Conservation (phyloP, 2,113 vertebrate genomes). For the Nannobrachium achirus region DNA sequence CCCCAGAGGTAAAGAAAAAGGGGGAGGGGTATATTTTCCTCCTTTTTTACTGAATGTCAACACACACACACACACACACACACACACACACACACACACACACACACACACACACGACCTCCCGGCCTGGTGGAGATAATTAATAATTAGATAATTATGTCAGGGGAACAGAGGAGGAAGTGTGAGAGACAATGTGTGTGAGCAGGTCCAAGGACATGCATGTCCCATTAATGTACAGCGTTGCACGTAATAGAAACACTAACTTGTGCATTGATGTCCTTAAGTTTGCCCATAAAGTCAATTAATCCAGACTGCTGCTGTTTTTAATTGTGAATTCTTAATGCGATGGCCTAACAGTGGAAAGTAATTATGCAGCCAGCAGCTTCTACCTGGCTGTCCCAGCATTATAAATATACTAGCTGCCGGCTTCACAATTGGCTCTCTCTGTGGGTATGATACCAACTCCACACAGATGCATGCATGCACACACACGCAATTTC, state of each 20-base stretch:
- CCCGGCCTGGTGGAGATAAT: constrained; percentile 13
- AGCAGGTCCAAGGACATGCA: no score
- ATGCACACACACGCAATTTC: constrained; percentile 3
- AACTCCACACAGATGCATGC: neutral
- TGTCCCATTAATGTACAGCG: neutral
- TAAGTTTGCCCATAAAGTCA: constrained; percentile 30
- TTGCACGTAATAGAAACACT: neutral
- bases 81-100: no score
- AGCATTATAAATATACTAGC: constrained; percentile 52
- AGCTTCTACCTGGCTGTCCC: constrained; percentile 53
- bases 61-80: no score
- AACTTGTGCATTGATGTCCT: constrained; percentile 5
- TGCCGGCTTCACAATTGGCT: constrained; percentile 50
- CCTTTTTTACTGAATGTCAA: no score
- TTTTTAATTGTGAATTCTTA: constrained; percentile 50
- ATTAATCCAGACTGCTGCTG: constrained; percentile 36
- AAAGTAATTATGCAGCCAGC: constrained; percentile 48
- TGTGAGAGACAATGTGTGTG: constrained; percentile 1
- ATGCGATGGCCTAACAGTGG: constrained; percentile 34
- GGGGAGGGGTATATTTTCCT: no score
- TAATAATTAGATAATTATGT: neutral
- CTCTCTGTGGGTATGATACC: constrained; percentile 1
- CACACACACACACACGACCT: no score
- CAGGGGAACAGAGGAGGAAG: no score
- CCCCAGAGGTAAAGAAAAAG: no score